These are phyloP conservation scores for Catostylus mosaicus DNA, from an alignment of 30 jellyfish, hydroid and myxozoan species.

Conservation along the genomic window DNA sequence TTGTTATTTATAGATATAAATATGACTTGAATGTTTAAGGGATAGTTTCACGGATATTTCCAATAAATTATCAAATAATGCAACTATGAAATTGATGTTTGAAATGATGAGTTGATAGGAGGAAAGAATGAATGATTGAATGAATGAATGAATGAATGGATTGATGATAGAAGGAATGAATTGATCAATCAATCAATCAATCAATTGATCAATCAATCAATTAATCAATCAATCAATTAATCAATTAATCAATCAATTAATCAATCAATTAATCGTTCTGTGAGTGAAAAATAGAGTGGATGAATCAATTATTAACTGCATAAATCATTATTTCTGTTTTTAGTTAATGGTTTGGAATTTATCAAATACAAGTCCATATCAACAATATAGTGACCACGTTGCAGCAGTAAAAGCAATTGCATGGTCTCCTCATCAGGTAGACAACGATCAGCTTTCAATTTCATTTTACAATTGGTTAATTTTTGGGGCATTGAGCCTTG, in stretches of 20 bases:
- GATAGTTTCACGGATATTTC: too few relatives aligned
- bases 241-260: neutral
- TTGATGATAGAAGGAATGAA: neutral
- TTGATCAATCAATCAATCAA: neutral
- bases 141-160: neutral
- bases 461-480: too few relatives aligned
- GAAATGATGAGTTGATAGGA: neutral
- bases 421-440: slow-evolving; percentile 99
- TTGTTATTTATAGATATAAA: too few relatives aligned
- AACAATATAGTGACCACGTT: slow-evolving; percentile 93
- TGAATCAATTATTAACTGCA: neutral
- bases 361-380: slow-evolving; percentile 82
- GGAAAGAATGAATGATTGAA: neutral
- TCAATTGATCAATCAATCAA: neutral
- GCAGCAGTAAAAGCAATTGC: slow-evolving; percentile 99
- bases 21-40: too few relatives aligned
- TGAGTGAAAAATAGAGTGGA: neutral
- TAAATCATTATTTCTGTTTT: neutral
- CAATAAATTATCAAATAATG: neutral
- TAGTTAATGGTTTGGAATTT: slow-evolving; percentile 93
- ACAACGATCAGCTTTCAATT: too few relatives aligned
- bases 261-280: neutral
- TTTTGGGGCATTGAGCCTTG: too few relatives aligned
- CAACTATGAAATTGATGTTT: neutral
- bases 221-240: neutral